Base-by-base conservation (phyloP, 2,888 invertebrate species). In the Lycocerus yunnanus region DNA sequence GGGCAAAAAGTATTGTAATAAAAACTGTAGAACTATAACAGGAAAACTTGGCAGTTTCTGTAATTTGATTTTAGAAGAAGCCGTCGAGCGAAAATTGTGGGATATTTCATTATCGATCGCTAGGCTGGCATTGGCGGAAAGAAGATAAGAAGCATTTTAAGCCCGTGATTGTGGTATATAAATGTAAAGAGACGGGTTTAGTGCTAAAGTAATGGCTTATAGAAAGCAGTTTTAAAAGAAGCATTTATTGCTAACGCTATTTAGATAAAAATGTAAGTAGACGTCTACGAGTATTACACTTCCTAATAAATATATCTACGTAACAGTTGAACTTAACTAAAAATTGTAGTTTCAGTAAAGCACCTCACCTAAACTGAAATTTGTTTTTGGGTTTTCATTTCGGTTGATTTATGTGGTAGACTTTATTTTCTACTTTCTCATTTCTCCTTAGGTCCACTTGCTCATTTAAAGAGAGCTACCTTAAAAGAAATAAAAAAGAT, bases 71-170 rank as follows among this genome's bases (percentile, higher is more conserved):
- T 75, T 73, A 72, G 72, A 68, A 71, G 75, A 73, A 75, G 70
- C 75, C 72, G 75, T 72, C 75, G 70, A 73, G 75, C 72, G 75
- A 75, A 75, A 75, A 75, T 75, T 75, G 75, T 73, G 66, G 75
- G 75, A 75, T 75, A 75, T 75, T 75, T 75, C 75, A 75, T 75
- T 75, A 75, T 75, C 75, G 75, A 75, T 75, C 75, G 72, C 70
- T 68, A 68, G 75, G 73, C 68, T 73, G 72, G 75, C 70, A 72
- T 73, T 75, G 75, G 75, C 63, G 70, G 75, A 75, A 75, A 72
- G 75, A 71, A 75, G 73, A 73, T 75, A 75, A 75, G 75, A 71
- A 72, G 75, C 75, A 73, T 75, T 75, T 75, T 73, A 72, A 75
- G 72, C 75, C 70, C 72, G 72, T 73, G 73, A 73, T 75, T 75